A percentile compares a stretch with the other conserved stretches of the same genome.
Conservation (phyloP, 2,797 vertebrate species). For the Craterocephalus amniculus region DNA sequence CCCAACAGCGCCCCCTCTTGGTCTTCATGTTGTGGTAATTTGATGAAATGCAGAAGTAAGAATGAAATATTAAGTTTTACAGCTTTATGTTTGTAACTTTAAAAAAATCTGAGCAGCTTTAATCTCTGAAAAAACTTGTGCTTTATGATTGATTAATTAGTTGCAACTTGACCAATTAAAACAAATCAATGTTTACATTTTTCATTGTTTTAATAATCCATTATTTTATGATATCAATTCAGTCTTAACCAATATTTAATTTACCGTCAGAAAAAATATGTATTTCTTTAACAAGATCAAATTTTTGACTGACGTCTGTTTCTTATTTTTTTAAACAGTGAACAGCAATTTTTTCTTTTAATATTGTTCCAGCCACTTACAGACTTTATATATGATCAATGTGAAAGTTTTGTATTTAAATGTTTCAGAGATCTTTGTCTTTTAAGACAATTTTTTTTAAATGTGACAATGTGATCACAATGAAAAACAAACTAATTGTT, state of each 20-base stretch:
- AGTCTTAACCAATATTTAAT: background rate
- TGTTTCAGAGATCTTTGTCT: background rate
- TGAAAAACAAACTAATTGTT: background rate
- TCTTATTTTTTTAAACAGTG: too few species aligned
- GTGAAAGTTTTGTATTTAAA: background rate
- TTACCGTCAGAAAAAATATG: too few species aligned
- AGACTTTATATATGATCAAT: background rate
- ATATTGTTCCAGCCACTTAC: background rate
- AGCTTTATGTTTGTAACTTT: background rate
- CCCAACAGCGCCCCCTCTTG: conserved; percentile 6
- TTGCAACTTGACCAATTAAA: background rate
- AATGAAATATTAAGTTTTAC: background rate
- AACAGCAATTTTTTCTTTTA: too few species aligned
- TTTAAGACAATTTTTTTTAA: conserved; percentile 1
- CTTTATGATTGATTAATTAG: conserved; percentile 12
- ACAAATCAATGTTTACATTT: conserved; percentile 47
- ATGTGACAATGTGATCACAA: background rate
- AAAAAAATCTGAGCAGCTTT: background rate
- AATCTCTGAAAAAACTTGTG: conserved; percentile 8
- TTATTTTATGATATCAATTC: conserved; percentile 8
- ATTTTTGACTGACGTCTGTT: too few species aligned
- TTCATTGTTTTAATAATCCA: conserved; percentile 11
- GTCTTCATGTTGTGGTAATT: background rate
- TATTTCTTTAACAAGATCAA: too few species aligned
- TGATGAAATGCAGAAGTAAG: background rate